Percentiles rank a stretch among this genome's conserved stretches.
These are phyloP conservation scores for Apostichopus leukothele DNA, from an alignment of 53 echinoderm and acorn worm species.

Conservation along the genomic window DNA sequence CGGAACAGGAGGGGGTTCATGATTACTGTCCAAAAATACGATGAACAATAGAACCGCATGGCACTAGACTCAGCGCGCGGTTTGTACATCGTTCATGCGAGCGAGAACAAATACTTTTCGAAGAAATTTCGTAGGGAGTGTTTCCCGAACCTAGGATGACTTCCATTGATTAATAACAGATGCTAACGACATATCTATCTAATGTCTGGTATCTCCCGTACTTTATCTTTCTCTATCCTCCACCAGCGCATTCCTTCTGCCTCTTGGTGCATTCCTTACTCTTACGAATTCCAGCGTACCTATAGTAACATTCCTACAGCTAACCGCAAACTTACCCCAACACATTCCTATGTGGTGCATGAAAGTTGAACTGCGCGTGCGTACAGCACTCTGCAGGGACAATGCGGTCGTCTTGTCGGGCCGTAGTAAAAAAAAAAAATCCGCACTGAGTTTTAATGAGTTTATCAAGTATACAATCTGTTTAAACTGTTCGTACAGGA, in stretches of 20 bases:
- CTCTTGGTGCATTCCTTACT: constrained; percentile 22
- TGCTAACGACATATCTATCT: background rate
- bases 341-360: constrained; percentile 39
- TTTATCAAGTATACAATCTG: background rate
- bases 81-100: too few species aligned
- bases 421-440: background rate
- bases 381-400: background rate
- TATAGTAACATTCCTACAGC: constrained; percentile 7
- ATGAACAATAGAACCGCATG: too few species aligned
- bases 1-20: too few species aligned
- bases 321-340: constrained; percentile 13
- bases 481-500: too few species aligned
- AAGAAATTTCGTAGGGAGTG: background rate
- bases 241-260: constrained; percentile 26
- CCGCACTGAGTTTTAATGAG: background rate
- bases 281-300: background rate
- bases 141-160: background rate
- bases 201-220: background rate
- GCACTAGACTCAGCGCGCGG: too few species aligned
- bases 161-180: background rate
- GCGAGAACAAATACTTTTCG: background rate
- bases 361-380: constrained; percentile 12
- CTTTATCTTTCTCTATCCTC: constrained; percentile 2
- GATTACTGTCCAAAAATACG: too few species aligned
- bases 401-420: background rate